These are phyloP conservation scores for Geotrypetes seraphini DNA, from an alignment of 2,797 vertebrate species.

Conservation along the genomic window DNA sequence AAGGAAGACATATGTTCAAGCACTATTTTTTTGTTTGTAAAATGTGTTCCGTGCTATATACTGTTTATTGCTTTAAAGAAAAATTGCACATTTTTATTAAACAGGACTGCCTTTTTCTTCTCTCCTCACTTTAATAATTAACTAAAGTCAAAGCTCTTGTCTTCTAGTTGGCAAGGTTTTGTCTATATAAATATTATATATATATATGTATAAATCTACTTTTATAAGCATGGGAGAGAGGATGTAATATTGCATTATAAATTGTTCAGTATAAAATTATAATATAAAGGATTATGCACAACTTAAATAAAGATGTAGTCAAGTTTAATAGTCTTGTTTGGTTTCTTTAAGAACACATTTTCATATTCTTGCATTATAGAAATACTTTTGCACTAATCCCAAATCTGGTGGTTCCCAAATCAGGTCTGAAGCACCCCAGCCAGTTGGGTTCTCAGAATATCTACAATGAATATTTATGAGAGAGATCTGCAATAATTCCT, in stretches of 20 bases:
- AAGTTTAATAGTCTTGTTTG: constrained; percentile 27
- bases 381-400: too few relatives aligned
- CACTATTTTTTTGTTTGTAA: constrained; percentile 34
- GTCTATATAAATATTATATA: constrained; percentile 53
- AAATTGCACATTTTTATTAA: constrained; percentile 57
- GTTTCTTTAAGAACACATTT: too few relatives aligned
- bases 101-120: constrained; percentile 37
- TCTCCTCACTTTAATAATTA: constrained; percentile 27
- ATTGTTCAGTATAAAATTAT: constrained; percentile 38
- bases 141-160: constrained; percentile 36
- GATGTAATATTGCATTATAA: constrained; percentile 41
- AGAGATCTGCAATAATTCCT: too few relatives aligned
- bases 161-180: constrained; percentile 41
- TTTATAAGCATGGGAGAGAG: constrained; percentile 58
- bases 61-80: constrained; percentile 57
- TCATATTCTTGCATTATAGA: too few relatives aligned
- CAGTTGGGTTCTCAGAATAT: too few relatives aligned
- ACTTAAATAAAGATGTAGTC: constrained; percentile 53
- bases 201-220: constrained; percentile 57
- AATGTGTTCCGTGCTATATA: constrained; percentile 52
- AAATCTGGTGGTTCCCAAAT: too few relatives aligned
- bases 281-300: constrained; percentile 56
- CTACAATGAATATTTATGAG: too few relatives aligned
- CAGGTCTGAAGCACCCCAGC: too few relatives aligned
- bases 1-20: constrained; percentile 36